These are phyloP conservation scores for Plemyria rubiginata DNA, from an alignment of 2,888 invertebrate species.

Conservation along the genomic window DNA sequence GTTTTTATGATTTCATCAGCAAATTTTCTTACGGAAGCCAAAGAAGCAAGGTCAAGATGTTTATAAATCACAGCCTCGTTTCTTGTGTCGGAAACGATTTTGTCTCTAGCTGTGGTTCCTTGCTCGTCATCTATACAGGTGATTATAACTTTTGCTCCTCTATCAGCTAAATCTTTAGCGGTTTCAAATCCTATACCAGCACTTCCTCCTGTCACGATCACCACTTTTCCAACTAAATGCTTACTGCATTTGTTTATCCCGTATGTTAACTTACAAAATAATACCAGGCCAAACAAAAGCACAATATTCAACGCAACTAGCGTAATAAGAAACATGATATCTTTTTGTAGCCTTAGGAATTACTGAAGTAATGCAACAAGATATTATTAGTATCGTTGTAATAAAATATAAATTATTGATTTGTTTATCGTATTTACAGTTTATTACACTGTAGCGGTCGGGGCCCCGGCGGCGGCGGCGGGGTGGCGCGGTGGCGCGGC, in stretches of 20 bases:
- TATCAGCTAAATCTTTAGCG: constrained; percentile 87
- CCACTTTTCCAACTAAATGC: constrained; percentile 91
- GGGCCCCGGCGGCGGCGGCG: too few relatives aligned
- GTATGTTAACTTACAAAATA: constrained; percentile 54
- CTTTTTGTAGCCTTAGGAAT: not conserved
- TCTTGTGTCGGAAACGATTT: constrained; percentile 55
- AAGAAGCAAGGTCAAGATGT: constrained; percentile 79
- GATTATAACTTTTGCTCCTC: constrained; percentile 91
- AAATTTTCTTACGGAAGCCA: constrained; percentile 85
- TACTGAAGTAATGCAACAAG: constrained; percentile 1
- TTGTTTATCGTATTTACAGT: too few relatives aligned
- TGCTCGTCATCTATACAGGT: constrained; percentile 88
- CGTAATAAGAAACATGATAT: constrained; percentile 46
- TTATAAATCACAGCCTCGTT: constrained; percentile 66
- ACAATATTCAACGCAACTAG: constrained; percentile 44
- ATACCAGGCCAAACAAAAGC: constrained; percentile 37
- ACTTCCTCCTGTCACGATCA: constrained; percentile 93
- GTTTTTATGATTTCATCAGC: constrained; percentile 81
- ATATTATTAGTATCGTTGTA: too few relatives aligned
- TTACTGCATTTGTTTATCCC: constrained; percentile 61
- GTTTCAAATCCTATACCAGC: constrained; percentile 92
- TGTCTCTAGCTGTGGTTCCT: constrained; percentile 82
- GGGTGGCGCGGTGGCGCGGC: too few relatives aligned
- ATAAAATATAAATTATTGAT: too few relatives aligned
- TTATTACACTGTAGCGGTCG: too few relatives aligned